These are phyloP conservation scores for Pyrgus malvae DNA, from an alignment of 2,888 invertebrate species.

Conservation along the genomic window DNA sequence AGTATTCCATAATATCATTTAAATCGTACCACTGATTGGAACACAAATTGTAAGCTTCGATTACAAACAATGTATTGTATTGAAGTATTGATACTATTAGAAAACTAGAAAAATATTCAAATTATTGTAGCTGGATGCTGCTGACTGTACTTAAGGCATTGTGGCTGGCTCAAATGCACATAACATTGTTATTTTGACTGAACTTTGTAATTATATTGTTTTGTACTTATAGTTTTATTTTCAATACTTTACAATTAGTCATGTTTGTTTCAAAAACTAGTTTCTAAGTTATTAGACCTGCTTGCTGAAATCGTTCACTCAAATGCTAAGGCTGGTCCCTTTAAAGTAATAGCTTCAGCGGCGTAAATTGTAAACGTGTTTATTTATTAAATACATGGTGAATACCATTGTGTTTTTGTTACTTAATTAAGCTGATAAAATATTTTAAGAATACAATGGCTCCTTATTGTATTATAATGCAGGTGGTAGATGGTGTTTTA, in stretches of 20 bases:
- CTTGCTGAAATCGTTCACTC: constrained; percentile 37
- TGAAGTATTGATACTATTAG: too few relatives aligned
- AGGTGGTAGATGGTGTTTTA: constrained; percentile 20
- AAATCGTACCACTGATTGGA: too few relatives aligned
- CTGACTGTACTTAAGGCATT: too few relatives aligned
- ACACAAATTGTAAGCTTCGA: too few relatives aligned
- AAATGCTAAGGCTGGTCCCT: constrained; percentile 59
- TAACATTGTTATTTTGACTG: neutral
- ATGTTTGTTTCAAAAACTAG: constrained; percentile 17
- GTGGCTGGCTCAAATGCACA: neutral
- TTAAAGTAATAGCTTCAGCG: constrained; percentile 62
- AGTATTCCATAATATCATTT: too few relatives aligned
- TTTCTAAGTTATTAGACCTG: constrained; percentile 34
- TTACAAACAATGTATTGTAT: too few relatives aligned
- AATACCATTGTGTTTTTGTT: constrained; percentile 35
- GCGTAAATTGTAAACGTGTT: constrained; percentile 66
- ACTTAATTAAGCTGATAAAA: constrained; percentile 9
- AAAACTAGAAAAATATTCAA: too few relatives aligned
- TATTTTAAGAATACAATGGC: constrained; percentile 25
- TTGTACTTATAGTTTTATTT: neutral
- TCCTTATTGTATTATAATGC: constrained; percentile 12
- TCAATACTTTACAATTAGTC: constrained; percentile 9
- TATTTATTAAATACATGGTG: constrained; percentile 70
- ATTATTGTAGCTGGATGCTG: too few relatives aligned
- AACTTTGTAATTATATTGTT: neutral